Evolutionary conservation across 2,797 vertebrate genomes (phyloP).

Genomic region (Oryzias dopingdopingensis): DNA sequence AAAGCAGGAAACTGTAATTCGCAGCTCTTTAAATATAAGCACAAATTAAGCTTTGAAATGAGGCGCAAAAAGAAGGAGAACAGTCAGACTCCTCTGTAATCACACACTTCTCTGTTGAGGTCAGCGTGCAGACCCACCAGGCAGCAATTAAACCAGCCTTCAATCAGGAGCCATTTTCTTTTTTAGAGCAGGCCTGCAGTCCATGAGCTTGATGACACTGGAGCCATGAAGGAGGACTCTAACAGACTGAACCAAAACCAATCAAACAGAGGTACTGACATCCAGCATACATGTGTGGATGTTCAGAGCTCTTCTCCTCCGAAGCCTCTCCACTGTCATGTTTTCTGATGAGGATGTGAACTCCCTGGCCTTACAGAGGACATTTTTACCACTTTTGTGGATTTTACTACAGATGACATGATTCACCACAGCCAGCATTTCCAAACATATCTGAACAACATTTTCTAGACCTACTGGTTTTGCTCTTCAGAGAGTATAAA

Average conservation of each 20-base stretch:
- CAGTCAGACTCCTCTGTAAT: slow-evolving; percentile 23
- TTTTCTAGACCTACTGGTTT: no score
- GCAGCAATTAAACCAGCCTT: slow-evolving; percentile 25
- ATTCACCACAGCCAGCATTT: background rate
- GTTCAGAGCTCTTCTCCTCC: slow-evolving; percentile 11
- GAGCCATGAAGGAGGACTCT: slow-evolving; percentile 21
- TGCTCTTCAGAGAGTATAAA: no score
- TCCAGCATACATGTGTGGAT: slow-evolving; percentile 11
- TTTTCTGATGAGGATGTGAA: slow-evolving; percentile 8
- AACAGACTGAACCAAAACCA: background rate
- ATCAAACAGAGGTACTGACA: slow-evolving; percentile 11
- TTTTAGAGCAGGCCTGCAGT: slow-evolving; percentile 9
- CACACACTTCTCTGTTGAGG: slow-evolving; percentile 21
- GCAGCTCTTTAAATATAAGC: no score
- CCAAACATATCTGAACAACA: no score
- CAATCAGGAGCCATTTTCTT: slow-evolving; percentile 18
- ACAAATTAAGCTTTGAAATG: background rate
- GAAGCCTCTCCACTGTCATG: background rate
- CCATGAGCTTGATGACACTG: background rate
- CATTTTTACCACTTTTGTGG: slow-evolving; percentile 28
- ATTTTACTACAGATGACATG: background rate
- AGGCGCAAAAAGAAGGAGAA: background rate
- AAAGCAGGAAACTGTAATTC: no score
- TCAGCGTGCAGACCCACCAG: slow-evolving; percentile 26
- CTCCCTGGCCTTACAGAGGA: background rate